These are phyloP conservation scores for Trichopoda pennipes DNA, from an alignment of 2,888 invertebrate genomes.

Conservation along the genomic window DNA sequence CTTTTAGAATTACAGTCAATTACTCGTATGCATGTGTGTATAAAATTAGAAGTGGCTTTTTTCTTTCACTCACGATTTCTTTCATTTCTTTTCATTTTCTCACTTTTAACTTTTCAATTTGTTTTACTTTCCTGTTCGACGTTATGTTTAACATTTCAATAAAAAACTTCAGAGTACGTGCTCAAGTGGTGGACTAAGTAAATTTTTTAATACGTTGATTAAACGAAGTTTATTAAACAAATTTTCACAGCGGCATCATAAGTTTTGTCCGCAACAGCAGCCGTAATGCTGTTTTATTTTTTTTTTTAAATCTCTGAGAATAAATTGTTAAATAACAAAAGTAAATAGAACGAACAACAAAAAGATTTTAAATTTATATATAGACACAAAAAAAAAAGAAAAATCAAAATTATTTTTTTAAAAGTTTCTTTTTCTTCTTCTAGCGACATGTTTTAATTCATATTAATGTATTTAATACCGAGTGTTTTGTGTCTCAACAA, in stretches of 20 bases:
- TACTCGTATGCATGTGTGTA: background rate
- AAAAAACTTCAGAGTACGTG: conserved; percentile 57
- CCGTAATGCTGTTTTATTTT: background rate
- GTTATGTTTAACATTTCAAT: conserved; percentile 26
- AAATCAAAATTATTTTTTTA: conserved; percentile 15
- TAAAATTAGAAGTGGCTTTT: background rate
- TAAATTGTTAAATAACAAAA: too few relatives aligned
- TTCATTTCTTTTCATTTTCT: background rate
- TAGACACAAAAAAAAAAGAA: background rate
- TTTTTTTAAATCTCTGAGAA: too few relatives aligned
- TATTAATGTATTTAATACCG: background rate
- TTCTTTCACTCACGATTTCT: background rate
- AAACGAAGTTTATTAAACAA: conserved; percentile 44
- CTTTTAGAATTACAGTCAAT: background rate
- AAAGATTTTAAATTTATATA: background rate
- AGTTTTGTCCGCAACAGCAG: conserved; percentile 2
- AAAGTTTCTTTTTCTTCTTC: background rate
- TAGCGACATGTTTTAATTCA: background rate
- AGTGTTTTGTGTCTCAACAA: conserved; percentile 36
- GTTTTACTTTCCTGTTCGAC: background rate
- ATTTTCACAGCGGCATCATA: conserved; percentile 9
- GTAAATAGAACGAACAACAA: too few relatives aligned
- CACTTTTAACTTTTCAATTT: background rate
- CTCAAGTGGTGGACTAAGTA: conserved; percentile 50
- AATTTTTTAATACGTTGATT: conserved; percentile 25